Percentiles rank a stretch among this genome's conserved stretches.
Conservation (phyloP, 2,113 vertebrate species). For the Gobio gobio region DNA sequence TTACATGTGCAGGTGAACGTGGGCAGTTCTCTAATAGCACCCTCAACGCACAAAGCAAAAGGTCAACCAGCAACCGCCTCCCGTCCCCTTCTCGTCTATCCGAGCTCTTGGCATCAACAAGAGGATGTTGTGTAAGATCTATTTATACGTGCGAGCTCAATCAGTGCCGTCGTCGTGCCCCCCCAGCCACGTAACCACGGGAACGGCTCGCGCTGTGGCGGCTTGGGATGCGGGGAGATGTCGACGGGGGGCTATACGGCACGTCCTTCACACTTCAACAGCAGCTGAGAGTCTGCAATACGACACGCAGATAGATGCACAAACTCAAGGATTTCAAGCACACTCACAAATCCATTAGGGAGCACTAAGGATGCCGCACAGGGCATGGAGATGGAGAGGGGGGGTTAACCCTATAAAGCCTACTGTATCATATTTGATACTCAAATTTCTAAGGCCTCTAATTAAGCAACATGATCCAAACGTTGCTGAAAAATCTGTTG, state of each 20-base stretch:
- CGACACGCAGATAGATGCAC: background rate
- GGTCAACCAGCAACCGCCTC: slow-evolving; percentile 53
- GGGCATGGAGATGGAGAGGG: background rate
- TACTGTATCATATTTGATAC: background rate
- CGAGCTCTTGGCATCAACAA: slow-evolving; percentile 72
- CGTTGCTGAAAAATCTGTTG: background rate
- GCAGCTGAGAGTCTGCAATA: background rate
- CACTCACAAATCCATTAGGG: slow-evolving; percentile 3
- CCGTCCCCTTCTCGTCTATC: slow-evolving; percentile 56
- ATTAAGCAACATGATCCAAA: background rate
- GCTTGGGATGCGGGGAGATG: slow-evolving; percentile 32
- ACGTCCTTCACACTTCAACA: slow-evolving; percentile 34
- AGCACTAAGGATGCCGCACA: background rate
- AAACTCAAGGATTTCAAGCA: background rate
- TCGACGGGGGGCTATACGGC: slow-evolving; percentile 6
- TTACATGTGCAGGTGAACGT: slow-evolving; percentile 38
- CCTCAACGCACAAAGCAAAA: slow-evolving; percentile 46
- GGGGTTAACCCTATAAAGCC: background rate
- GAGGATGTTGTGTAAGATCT: slow-evolving; percentile 74
- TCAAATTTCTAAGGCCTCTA: background rate
- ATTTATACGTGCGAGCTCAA: slow-evolving; percentile 66
- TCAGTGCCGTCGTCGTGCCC: slow-evolving; percentile 55
- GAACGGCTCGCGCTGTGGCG: slow-evolving; percentile 45
- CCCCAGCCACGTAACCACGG: slow-evolving; percentile 54
- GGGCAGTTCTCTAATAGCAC: slow-evolving; percentile 36